phyloP scores from a whole-genome alignment of 1,140 invertebrate species.

The Bacillus rossius region DNA sequence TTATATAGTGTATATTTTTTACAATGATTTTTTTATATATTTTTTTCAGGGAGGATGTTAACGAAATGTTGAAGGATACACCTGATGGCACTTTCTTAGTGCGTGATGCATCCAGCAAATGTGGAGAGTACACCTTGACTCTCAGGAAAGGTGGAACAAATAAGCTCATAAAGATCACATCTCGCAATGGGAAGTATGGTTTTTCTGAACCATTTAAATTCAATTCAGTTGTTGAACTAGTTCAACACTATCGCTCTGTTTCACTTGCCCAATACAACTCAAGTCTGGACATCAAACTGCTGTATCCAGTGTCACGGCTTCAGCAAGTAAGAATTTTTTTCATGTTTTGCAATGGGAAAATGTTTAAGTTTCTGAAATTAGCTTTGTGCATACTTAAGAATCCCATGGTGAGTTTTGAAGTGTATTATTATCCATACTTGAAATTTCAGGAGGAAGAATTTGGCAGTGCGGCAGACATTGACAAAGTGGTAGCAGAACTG shows the following conservation, averaged over 20 bases:
- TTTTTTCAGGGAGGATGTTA: constrained; percentile 68
- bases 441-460: constrained; percentile 52
- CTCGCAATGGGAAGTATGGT: constrained; percentile 85
- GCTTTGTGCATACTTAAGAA: no score
- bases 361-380: neutral
- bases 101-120: constrained; percentile 89
- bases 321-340: constrained; percentile 39
- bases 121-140: constrained; percentile 88
- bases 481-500: constrained; percentile 64
- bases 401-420: no score
- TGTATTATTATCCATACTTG: neutral
- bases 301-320: constrained; percentile 76
- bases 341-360: neutral
- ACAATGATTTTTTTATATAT: neutral
- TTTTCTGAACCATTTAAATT: constrained; percentile 90
- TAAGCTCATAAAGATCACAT: constrained; percentile 94
- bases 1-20: no score
- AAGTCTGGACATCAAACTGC: constrained; percentile 83
- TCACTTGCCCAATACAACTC: constrained; percentile 91
- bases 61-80: constrained; percentile 84
- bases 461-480: constrained; percentile 60
- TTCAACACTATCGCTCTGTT: constrained; percentile 79
- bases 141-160: constrained; percentile 92
- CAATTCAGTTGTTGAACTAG: constrained; percentile 86
- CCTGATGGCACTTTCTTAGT: constrained; percentile 95